Percentiles rank a stretch among this genome's conserved stretches.
phyloP scores from a whole-genome alignment of 2,888 invertebrate species.

The Lasius platythorax region DNA sequence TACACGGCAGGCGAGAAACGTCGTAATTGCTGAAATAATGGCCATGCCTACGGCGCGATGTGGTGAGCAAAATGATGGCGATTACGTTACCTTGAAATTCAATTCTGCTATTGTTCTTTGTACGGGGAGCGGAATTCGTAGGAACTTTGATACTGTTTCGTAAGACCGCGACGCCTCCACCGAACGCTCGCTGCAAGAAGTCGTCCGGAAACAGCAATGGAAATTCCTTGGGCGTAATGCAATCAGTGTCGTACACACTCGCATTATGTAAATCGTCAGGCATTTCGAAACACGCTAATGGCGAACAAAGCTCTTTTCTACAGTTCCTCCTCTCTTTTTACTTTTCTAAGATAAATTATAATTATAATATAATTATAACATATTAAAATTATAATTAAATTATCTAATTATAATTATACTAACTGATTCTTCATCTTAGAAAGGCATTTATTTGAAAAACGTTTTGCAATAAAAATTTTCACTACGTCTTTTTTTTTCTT shows the following conservation, averaged over 20 bases:
- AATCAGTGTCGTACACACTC: constrained; percentile 47
- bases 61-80: constrained; percentile 55
- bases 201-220: constrained; percentile 41
- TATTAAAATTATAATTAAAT: too few relatives aligned
- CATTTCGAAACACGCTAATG: constrained; percentile 24
- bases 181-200: constrained; percentile 38
- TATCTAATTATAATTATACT: constrained; percentile 29
- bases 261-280: constrained; percentile 34
- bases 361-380: too few relatives aligned
- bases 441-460: constrained; percentile 5
- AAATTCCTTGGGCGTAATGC: constrained; percentile 48
- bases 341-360: constrained; percentile 16
- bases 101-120: constrained; percentile 60
- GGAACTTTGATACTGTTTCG: constrained; percentile 55
- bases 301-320: not conserved
- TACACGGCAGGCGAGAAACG: constrained; percentile 64
- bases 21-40: constrained; percentile 75
- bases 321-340: not conserved
- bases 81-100: constrained; percentile 67
- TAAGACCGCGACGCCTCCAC: constrained; percentile 31
- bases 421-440: not conserved
- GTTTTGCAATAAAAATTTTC: not conserved
- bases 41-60: constrained; percentile 54
- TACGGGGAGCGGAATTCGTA: constrained; percentile 45
- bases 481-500: not conserved